Evolutionary conservation across 2,888 invertebrate species (phyloP).

Genomic region (Lasioglossum pauxillum): DNA sequence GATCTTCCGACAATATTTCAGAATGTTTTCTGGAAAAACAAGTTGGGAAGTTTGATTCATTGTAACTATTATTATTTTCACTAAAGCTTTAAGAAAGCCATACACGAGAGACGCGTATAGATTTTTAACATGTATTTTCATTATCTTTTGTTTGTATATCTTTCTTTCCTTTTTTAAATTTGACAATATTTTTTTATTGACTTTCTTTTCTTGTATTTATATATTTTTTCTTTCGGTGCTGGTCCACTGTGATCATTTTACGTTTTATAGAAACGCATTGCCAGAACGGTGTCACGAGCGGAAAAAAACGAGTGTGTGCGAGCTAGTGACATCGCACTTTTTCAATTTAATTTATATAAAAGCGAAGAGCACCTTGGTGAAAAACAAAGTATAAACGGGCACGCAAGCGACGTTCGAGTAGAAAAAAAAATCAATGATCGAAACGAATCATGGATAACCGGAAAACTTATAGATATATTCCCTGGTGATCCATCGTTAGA

Average conservation of each 20-base stretch:
- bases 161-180: conserved; percentile 50
- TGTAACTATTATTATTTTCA: conserved; percentile 41
- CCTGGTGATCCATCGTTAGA: conserved; percentile 51
- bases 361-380: conserved; percentile 67
- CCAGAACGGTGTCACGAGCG: conserved; percentile 49
- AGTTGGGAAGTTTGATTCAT: conserved; percentile 26
- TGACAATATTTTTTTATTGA: conserved; percentile 52
- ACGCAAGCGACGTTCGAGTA: conserved; percentile 44
- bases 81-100: conserved; percentile 60
- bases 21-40: conserved; percentile 20
- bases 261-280: conserved; percentile 32
- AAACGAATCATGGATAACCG: conserved; percentile 34
- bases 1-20: conserved; percentile 32
- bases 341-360: conserved; percentile 48
- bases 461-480: conserved; percentile 28
- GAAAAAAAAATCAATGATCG: conserved; percentile 39
- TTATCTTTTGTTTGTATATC: not conserved
- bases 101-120: conserved; percentile 41
- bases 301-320: conserved; percentile 1
- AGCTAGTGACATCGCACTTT: conserved; percentile 48
- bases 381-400: conserved; percentile 67
- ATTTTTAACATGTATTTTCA: conserved; percentile 61
- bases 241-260: conserved; percentile 63
- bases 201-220: conserved; percentile 48
- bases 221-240: conserved; percentile 60